Base-by-base conservation (phyloP, 2,113 vertebrate genomes). In the Polypterus senegalus region DNA sequence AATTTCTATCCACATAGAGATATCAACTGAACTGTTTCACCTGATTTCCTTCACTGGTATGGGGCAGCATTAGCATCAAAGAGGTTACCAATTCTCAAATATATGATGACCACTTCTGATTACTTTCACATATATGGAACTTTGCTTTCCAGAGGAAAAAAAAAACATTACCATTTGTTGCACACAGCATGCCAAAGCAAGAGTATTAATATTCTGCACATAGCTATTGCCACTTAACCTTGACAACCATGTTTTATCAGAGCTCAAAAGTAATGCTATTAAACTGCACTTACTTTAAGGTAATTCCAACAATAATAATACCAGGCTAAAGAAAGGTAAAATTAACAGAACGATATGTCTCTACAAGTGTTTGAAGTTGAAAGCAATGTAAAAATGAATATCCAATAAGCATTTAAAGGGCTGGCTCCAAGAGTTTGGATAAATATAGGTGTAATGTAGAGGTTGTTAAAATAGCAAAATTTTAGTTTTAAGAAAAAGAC, bases 261-360 rank as follows among this genome's bases (percentile, higher is more conserved):
- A 7, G 56, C 56, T 57, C 9, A 9, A 4, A 27, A 57, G n/a
- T 57, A 6, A 9, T 27, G 27, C 27, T 57, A 45, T 57, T 57
- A 57, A 57, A 45, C 56, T 45, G 56, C 56, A 57, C 56, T 57
- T 57, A 57, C 56, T 45, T 45, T 3, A 27, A 57, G 56, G 43
- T 57, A 57, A 57, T 57, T 57, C 56, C 56, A 57, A 57, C 43
- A 56, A 57, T 11, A 57, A 11, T 11, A 57, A 7, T 7, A 4
- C 6, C 4, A 4, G 56, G 56, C 56, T 43, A 57, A 57, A 57
- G 56, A 57, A 27, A 57, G 56, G 27, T 57, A 27, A 57, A 11
- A 57, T 57, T 43, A 57, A 43, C 27, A 27, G 46, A 57, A 57
- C 46, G 10, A 57, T 57, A 7, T 57, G 56, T 57, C 56, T 57